Evolutionary conservation across 2,888 invertebrate genomes (phyloP).

Genomic region (Nomada lathburiana): DNA sequence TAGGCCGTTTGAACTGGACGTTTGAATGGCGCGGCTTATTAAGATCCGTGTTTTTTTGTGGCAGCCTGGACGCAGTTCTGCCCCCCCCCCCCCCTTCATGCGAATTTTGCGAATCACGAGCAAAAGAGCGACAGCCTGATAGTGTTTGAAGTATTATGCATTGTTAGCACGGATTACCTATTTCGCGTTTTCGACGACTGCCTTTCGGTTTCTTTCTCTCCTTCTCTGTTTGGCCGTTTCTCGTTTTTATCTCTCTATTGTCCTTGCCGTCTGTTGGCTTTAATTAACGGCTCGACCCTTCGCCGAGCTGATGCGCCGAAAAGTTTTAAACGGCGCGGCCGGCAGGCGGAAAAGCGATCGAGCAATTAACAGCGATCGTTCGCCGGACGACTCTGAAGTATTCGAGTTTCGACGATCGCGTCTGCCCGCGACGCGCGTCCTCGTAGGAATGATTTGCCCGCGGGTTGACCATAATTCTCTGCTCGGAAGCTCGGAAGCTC

Average conservation of each 20-base stretch:
- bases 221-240: not conserved
- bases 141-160: slow-evolving; percentile 49
- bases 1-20: slow-evolving; percentile 60
- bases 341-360: not conserved
- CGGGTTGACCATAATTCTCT: not conserved
- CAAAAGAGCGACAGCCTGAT: slow-evolving; percentile 37
- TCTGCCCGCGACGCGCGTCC: not conserved
- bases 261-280: not conserved
- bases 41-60: slow-evolving; percentile 62
- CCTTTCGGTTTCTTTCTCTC: not conserved
- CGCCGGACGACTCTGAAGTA: slow-evolving; percentile 5
- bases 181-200: slow-evolving; percentile 1
- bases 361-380: slow-evolving; percentile 21
- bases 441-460: not conserved
- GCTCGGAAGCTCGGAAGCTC: not conserved
- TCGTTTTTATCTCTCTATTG: not conserved
- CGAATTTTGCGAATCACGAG: slow-evolving; percentile 37
- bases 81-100: not conserved
- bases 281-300: slow-evolving; percentile 11
- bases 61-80: slow-evolving; percentile 5
- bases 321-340: not conserved
- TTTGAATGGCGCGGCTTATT: slow-evolving; percentile 67
- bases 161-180: slow-evolving; percentile 55
- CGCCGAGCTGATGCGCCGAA: not conserved
- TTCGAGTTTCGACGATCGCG: not conserved